Percentiles rank a stretch among this genome's conserved stretches.
These are phyloP conservation scores for Lordiphosa clarofinis DNA, from an alignment of 1,140 invertebrate species.

Conservation along the genomic window DNA sequence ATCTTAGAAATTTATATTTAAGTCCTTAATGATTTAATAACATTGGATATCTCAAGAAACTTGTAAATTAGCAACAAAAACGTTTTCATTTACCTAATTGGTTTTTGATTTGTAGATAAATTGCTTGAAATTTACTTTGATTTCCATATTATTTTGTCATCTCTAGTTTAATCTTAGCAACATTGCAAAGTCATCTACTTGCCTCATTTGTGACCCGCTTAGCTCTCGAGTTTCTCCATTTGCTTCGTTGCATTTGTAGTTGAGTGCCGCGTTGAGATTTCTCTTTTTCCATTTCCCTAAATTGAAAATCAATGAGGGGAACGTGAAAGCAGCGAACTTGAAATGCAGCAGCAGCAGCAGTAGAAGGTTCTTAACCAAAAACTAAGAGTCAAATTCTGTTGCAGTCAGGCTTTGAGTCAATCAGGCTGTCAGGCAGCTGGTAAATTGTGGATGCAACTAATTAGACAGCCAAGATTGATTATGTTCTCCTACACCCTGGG, in stretches of 20 bases:
- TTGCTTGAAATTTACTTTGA: too few species aligned
- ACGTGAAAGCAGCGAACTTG: slow-evolving; percentile 25
- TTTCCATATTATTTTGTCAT: slow-evolving; percentile 2
- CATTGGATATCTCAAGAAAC: too few species aligned
- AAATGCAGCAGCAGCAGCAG: slow-evolving; percentile 1
- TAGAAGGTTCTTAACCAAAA: slow-evolving; percentile 8
- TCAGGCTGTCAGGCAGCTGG: background rate
- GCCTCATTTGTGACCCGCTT: slow-evolving; percentile 46
- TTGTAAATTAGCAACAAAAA: too few species aligned
- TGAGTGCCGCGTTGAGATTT: slow-evolving; percentile 50
- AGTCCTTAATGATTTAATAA: too few species aligned
- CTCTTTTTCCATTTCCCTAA: slow-evolving; percentile 21
- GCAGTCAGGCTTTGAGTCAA: slow-evolving; percentile 10
- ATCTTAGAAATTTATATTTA: too few species aligned
- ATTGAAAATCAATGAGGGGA: slow-evolving; percentile 57
- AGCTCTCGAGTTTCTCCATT: slow-evolving; percentile 18
- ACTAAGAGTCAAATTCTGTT: slow-evolving; percentile 26
- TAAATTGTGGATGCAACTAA: slow-evolving; percentile 52
- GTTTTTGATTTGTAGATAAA: too few species aligned
- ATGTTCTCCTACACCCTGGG: background rate
- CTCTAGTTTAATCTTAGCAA: slow-evolving; percentile 19
- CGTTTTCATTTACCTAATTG: too few species aligned
- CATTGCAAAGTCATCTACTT: slow-evolving; percentile 15
- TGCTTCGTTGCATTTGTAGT: slow-evolving; percentile 20
- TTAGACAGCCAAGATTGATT: slow-evolving; percentile 53